A percentile compares a stretch with the other conserved stretches of the same genome.
phyloP scores from a whole-genome alignment of 2,888 invertebrate species.

The Coenonympha arcania region DNA sequence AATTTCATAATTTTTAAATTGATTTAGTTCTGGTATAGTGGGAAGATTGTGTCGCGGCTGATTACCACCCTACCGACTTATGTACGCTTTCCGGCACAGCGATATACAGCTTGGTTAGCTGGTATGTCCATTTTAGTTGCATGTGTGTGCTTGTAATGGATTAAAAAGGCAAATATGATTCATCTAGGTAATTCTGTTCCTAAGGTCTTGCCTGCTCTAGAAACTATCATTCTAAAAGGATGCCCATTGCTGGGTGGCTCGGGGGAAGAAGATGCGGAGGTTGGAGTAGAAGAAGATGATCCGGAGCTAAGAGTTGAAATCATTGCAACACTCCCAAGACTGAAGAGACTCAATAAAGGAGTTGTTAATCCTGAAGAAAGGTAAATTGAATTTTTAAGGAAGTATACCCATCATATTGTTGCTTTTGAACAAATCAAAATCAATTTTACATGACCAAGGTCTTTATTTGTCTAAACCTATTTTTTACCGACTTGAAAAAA shows the following conservation, averaged over 20 bases:
- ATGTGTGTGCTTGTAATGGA: not conserved
- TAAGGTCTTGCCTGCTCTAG: conserved; percentile 61
- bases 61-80: no score
- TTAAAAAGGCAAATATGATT: not conserved
- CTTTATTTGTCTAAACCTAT: no score
- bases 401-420: no score
- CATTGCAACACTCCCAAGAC: conserved; percentile 65
- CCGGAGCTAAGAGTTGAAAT: conserved; percentile 59
- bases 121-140: no score
- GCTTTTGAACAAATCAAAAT: no score
- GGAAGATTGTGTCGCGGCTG: no score
- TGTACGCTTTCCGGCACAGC: no score
- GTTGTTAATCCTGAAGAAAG: conserved; percentile 65
- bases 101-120: no score
- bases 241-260: conserved; percentile 73
- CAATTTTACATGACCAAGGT: no score
- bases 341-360: conserved; percentile 74
- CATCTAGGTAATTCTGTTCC: not conserved
- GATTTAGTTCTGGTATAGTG: no score
- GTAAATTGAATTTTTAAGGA: conserved; percentile 34
- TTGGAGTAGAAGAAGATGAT: conserved; percentile 49
- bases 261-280: conserved; percentile 49
- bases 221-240: conserved; percentile 68
- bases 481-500: no score
- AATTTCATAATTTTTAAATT: no score